Evolutionary conservation across 2,797 vertebrate genomes (phyloP), one percentile per base, ranked within the genome.

Genomic region (Rhinoraja longicauda): DNA sequence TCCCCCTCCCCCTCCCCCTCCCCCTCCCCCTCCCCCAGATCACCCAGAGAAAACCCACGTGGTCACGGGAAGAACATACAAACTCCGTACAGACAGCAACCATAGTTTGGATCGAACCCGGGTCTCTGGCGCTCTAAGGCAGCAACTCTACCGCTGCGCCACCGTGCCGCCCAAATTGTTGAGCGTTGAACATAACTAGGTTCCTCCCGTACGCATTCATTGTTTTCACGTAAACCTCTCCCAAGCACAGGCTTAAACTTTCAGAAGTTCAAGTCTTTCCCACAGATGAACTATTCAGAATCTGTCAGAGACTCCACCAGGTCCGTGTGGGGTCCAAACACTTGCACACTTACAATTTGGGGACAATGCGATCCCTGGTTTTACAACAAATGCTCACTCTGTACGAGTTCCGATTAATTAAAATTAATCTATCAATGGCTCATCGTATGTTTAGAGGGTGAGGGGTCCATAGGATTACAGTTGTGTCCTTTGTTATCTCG

Each of bases 401-500:
- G 32, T n/a, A 21, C 36, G 59, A 86, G 26, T 86, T 29, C 17
- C 59, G n/a, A 19, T 67, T 36, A 36, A 64, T 88, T 88, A 67
- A 64, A 32, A 7, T 36, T 64, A 4, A 6, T 64, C 84, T 67
- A 32, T 64, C 59, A 88, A 67, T 21, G 62, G 59, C 12, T 32
- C 84, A 67, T 88, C 59, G 67, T 36, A 62, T 32, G 7, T 36
- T 67, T 88, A 62, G n/a, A 67, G 84, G n/a, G 84, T 88, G 36
- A 88, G 36, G 62, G 59, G n/a, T 86, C 82, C 86, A 86, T n/a
- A 32, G 29, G 53, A 64, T 67, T 88, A 67, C 29, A 88, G 36
- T 67, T 84, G 84, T 67, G 21, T 88, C 62, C 70, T 88, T 62
- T 88, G 19, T 88, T 19, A 88, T 88, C n/a, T 88, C 62, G 15